Evolutionary conservation across 35 echinoderm and acorn worm genomes (phyloP).

Genomic region (Apostichopus parvimensis): DNA sequence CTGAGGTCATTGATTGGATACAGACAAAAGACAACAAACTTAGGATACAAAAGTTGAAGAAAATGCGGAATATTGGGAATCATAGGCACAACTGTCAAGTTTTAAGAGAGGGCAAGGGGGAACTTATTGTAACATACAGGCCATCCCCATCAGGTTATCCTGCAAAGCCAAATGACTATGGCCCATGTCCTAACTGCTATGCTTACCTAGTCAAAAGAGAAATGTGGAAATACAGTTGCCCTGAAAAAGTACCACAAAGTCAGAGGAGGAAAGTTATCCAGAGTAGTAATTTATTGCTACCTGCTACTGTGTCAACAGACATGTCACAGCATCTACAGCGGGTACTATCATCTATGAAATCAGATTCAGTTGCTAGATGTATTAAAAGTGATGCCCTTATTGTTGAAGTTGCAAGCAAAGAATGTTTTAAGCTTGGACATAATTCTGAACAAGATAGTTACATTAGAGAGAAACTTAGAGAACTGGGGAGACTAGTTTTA

Average conservation of each 20-base stretch:
- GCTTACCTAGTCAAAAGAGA: conserved; percentile 62
- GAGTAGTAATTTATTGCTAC: conserved; percentile 44
- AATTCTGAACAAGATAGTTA: conserved; percentile 48
- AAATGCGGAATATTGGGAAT: neutral
- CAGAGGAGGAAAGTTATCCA: conserved; percentile 6
- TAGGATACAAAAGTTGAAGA: neutral
- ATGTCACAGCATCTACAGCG: conserved; percentile 21
- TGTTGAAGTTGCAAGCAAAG: conserved; percentile 17
- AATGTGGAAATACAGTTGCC: conserved; percentile 58
- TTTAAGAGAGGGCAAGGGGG: neutral
- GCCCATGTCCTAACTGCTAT: conserved; percentile 67
- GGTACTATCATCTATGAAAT: conserved; percentile 53
- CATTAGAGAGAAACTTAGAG: conserved; percentile 47
- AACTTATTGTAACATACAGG: conserved; percentile 24
- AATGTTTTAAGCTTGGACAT: conserved; percentile 59
- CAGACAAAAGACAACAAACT: neutral
- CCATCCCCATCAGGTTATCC: conserved; percentile 1
- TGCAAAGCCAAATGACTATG: conserved; percentile 60
- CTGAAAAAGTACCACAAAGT: conserved; percentile 13
- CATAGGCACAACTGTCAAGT: neutral
- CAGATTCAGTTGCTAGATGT: conserved; percentile 55
- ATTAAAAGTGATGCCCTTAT: conserved; percentile 68
- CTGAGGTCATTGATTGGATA: conserved; percentile 1
- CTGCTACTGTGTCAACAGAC: conserved; percentile 26
- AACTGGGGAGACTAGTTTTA: conserved; percentile 42